Evolutionary conservation across 30 jellyfish, hydroid and myxozoan genomes (phyloP).

Genomic region (Aurelia coerulea): DNA sequence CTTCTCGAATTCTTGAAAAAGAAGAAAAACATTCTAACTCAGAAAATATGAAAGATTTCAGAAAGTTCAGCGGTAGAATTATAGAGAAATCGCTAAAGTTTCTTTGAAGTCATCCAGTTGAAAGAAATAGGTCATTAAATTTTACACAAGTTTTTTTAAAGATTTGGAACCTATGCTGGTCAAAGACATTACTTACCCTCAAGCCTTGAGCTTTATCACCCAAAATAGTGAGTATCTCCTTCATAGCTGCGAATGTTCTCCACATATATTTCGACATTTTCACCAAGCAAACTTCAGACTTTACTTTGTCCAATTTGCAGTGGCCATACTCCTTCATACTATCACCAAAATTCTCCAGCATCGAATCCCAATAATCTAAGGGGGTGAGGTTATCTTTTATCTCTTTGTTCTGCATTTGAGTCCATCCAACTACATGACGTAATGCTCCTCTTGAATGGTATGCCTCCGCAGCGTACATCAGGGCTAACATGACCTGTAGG

Average conservation of each 20-base stretch:
- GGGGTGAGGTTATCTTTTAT: slow-evolving; percentile 3
- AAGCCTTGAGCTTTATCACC: not conserved
- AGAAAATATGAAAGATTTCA: too few relatives aligned
- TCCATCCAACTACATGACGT: slow-evolving; percentile 52
- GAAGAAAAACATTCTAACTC: too few relatives aligned
- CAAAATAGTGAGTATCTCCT: not conserved
- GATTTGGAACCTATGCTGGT: too few relatives aligned
- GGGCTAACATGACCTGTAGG: not conserved
- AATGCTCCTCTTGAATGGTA: slow-evolving; percentile 57
- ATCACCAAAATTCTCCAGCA: slow-evolving; percentile 50
- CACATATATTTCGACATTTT: slow-evolving; percentile 40
- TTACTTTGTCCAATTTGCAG: not conserved
- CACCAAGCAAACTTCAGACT: slow-evolving; percentile 2
- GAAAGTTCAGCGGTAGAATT: too few relatives aligned
- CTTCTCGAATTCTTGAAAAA: too few relatives aligned
- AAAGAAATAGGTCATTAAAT: too few relatives aligned
- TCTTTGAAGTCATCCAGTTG: too few relatives aligned
- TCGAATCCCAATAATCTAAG: slow-evolving; percentile 39
- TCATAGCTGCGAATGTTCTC: slow-evolving; percentile 28
- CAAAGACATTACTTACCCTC: not conserved
- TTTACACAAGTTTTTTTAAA: too few relatives aligned
- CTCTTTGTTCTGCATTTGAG: slow-evolving; percentile 36
- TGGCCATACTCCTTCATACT: slow-evolving; percentile 4
- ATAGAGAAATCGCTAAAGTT: too few relatives aligned
- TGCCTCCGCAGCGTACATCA: slow-evolving; percentile 50